These are phyloP conservation scores for Epirrhoe alternata DNA, from an alignment of 2,888 invertebrate genomes.

Conservation along the genomic window DNA sequence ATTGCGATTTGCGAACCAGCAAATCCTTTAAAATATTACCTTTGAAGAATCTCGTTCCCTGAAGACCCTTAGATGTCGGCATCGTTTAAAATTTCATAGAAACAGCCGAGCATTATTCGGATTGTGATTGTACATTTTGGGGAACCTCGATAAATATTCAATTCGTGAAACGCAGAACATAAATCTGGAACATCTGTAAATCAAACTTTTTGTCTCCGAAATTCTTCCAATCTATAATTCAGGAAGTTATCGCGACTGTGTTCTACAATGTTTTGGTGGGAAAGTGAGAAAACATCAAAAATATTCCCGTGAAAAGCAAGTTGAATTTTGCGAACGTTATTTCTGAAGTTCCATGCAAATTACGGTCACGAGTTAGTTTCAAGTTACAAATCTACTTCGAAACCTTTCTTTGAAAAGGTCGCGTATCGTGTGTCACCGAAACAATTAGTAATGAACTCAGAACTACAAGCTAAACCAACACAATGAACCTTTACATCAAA, in stretches of 20 bases:
- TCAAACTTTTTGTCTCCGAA: conserved; percentile 75
- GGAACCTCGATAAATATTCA: conserved; percentile 69
- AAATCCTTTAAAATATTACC: conserved; percentile 38
- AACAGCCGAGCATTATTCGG: conserved; percentile 14
- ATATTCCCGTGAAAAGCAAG: conserved; percentile 37
- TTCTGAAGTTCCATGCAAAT: conserved; percentile 18
- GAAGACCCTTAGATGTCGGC: conserved; percentile 10
- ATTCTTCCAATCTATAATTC: conserved; percentile 63
- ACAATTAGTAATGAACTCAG: conserved; percentile 25
- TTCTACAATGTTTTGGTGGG: conserved; percentile 39
- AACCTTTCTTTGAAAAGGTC: conserved; percentile 29
- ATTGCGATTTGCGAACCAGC: conserved; percentile 22
- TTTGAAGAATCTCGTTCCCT: conserved; percentile 34
- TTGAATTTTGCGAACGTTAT: conserved; percentile 16
- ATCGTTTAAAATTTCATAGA: conserved; percentile 35
- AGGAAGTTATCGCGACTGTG: conserved; percentile 55
- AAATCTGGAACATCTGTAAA: conserved; percentile 72
- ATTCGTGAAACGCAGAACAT: conserved; percentile 69
- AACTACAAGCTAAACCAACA: conserved; percentile 17
- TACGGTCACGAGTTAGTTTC: conserved; percentile 12
- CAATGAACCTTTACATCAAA: conserved; percentile 22
- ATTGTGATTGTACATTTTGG: conserved; percentile 24
- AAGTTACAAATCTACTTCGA: conserved; percentile 22
- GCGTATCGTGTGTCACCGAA: conserved; percentile 20
- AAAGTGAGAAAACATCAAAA: conserved; percentile 33